Conservation (phyloP, 1,140 invertebrate genomes). For the Stenopsyche tienmushanensis region DNA sequence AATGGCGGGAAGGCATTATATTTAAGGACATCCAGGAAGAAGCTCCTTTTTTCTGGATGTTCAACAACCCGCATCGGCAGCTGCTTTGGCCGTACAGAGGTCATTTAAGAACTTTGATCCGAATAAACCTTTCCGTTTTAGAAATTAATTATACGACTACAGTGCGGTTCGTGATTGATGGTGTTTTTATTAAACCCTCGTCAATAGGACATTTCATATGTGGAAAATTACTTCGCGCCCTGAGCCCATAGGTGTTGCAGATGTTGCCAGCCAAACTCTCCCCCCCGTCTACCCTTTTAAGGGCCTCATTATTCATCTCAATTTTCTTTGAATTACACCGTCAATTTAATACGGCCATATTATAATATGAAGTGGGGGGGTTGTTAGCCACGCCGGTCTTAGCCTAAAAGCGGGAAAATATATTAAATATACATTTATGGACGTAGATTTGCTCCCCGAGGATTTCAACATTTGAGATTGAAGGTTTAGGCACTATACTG, state of each 20-base stretch:
- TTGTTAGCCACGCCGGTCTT: too few species aligned
- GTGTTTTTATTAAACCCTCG: conserved; percentile 24
- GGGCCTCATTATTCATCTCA: conserved; percentile 32
- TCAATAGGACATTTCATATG: conserved; percentile 17
- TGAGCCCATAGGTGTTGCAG: conserved; percentile 23
- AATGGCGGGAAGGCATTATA: too few species aligned
- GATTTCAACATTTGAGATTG: too few species aligned
- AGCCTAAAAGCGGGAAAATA: too few species aligned
- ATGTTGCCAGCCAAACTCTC: conserved; percentile 21
- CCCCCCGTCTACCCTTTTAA: conserved; percentile 10
- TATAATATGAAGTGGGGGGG: too few species aligned
- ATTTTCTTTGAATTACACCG: conserved; percentile 28
- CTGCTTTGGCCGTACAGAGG: too few species aligned
- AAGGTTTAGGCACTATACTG: too few species aligned
- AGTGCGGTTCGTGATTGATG: conserved; percentile 16
- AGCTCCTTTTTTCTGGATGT: too few species aligned
- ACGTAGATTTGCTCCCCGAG: too few species aligned
- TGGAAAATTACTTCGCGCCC: conserved; percentile 20
- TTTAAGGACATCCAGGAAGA: too few species aligned
- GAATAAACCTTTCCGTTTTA: not conserved
- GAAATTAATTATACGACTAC: conserved; percentile 4
- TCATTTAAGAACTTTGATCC: not conserved
- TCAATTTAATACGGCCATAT: conserved; percentile 18
- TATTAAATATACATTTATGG: too few species aligned
- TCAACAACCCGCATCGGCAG: too few species aligned